A percentile compares a stretch with the other conserved stretches of the same genome.
Evolutionary conservation across 92 coral and sea anemone species (phyloP).

Genomic region (Heteractis magnifica): DNA sequence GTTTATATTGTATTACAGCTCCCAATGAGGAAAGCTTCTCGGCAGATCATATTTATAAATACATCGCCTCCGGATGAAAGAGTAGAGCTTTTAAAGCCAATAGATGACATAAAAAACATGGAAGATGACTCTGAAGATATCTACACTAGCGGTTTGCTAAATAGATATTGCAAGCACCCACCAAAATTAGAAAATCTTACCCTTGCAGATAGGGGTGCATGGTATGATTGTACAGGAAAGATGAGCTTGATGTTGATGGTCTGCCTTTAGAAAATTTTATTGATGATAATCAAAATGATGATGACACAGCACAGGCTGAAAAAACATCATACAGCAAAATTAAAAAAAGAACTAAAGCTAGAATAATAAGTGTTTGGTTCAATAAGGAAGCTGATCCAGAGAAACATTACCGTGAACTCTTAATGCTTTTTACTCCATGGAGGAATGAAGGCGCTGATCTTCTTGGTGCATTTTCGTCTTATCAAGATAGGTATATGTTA

Average conservation of each 20-base stretch:
- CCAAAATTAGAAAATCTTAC: conserved; percentile 21
- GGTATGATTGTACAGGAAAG: background rate
- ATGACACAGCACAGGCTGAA: conserved; percentile 19
- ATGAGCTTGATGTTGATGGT: conserved; percentile 44
- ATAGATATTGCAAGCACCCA: conserved; percentile 33
- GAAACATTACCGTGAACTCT: background rate
- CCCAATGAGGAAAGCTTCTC: no score
- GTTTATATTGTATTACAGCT: no score
- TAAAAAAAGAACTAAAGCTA: no score
- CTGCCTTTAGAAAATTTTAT: conserved; percentile 37
- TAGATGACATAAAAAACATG: conserved; percentile 44
- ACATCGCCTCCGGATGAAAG: conserved; percentile 25
- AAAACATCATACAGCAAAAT: conserved; percentile 1
- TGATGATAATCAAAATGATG: no score
- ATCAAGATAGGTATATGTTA: background rate
- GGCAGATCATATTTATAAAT: no score
- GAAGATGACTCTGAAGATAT: background rate
- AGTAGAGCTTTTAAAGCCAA: conserved; percentile 3
- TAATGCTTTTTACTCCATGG: conserved; percentile 9
- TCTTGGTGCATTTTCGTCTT: conserved; percentile 7
- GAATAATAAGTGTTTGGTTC: no score
- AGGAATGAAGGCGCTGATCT: conserved; percentile 9
- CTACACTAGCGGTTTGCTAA: conserved; percentile 33
- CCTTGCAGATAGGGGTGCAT: conserved; percentile 56
- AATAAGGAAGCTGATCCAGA: background rate